A percentile compares a stretch with the other conserved stretches of the same genome.
These are phyloP conservation scores for Rhagologus leucostigma DNA, from an alignment of 2,113 vertebrate genomes.

Conservation along the genomic window DNA sequence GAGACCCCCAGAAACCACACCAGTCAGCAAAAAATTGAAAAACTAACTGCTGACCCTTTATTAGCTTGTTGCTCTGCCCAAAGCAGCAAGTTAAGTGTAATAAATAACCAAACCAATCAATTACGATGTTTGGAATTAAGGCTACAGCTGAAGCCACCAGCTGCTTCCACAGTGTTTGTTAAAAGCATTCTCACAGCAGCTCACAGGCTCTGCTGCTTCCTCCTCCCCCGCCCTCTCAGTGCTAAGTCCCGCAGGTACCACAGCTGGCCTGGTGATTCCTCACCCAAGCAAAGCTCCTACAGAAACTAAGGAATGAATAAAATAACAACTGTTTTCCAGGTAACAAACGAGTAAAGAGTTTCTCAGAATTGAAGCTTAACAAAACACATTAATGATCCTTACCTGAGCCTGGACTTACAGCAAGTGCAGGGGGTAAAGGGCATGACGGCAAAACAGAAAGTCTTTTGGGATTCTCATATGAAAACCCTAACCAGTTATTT, in stretches of 20 bases:
- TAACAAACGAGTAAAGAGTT: neutral
- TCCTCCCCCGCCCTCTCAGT: neutral
- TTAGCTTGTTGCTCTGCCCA: conserved; percentile 72
- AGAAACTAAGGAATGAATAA: neutral
- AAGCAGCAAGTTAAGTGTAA: conserved; percentile 60
- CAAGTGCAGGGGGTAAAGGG: accelerated
- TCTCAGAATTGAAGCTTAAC: neutral
- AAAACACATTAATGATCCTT: neutral
- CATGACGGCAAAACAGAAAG: neutral
- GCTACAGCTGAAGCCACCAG: neutral
- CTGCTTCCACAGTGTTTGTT: neutral
- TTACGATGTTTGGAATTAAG: conserved; percentile 71
- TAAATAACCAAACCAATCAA: conserved; percentile 75
- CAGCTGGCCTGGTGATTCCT: neutral
- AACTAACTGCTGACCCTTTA: conserved; percentile 71
- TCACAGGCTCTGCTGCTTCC: neutral
- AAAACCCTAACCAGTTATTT: neutral
- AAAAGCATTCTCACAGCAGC: neutral
- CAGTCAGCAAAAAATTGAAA: conserved; percentile 79
- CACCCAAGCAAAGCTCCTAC: neutral
- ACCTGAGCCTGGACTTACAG: neutral
- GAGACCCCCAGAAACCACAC: conserved; percentile 65
- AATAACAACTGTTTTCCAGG: neutral
- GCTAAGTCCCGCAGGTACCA: neutral
- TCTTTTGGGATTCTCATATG: neutral